phyloP scores from a whole-genome alignment of 2,113 vertebrate species.

The Nipponia nippon region DNA sequence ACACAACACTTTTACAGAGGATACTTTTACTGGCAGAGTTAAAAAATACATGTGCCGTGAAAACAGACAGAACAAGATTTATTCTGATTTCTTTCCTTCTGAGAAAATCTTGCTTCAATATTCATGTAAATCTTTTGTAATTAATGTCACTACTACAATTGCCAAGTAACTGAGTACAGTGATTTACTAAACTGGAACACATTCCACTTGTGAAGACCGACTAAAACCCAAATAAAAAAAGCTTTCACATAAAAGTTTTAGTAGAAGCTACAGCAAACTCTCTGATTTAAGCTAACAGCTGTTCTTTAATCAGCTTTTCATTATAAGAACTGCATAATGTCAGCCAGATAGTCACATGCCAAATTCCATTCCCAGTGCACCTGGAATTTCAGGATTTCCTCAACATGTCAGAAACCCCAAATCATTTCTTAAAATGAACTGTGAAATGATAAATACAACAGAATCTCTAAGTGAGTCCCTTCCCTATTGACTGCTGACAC shows the following conservation, averaged over 20 bases:
- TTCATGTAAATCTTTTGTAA: background rate
- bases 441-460: background rate
- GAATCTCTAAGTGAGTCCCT: background rate
- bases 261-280: background rate
- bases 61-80: background rate
- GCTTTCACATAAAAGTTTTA: background rate
- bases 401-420: background rate
- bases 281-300: conserved; percentile 68
- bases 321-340: background rate
- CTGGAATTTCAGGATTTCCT: conserved; percentile 26
- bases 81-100: background rate
- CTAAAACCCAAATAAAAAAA: background rate
- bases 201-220: background rate
- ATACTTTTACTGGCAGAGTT: background rate
- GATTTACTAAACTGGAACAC: background rate
- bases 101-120: background rate
- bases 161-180: background rate
- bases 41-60: background rate
- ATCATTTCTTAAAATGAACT: background rate
- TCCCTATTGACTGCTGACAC: background rate
- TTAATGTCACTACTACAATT: background rate
- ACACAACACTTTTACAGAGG: background rate
- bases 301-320: conserved; percentile 18
- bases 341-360: background rate
- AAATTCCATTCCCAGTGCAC: conserved; percentile 24